Percentiles rank a stretch among this genome's conserved stretches.
Evolutionary conservation across 2,113 vertebrate species (phyloP).

Genomic region (Formicarius rufipectus): DNA sequence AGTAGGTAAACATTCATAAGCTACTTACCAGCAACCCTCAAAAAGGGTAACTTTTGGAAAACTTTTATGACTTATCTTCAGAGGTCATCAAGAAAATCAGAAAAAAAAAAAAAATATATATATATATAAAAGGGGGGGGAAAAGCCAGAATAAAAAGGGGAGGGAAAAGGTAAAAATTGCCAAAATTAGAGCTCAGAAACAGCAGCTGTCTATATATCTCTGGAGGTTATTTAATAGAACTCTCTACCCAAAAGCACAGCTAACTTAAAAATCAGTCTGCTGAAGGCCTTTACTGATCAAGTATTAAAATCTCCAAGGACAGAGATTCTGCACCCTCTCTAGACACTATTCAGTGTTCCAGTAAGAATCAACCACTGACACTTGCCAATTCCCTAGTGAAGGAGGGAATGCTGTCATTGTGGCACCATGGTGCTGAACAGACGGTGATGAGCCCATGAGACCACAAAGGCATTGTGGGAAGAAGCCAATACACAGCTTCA

Average conservation of each 20-base stretch:
- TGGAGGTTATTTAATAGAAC: not conserved
- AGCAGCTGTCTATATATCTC: not conserved
- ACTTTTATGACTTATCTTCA: not conserved
- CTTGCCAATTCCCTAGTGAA: not conserved
- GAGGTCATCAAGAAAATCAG: not conserved
- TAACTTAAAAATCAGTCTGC: not conserved
- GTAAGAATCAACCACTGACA: not conserved
- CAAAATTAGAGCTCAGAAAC: not conserved
- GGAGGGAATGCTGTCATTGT: not conserved
- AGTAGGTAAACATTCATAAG: not conserved
- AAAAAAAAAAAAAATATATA: not conserved
- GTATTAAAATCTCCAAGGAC: not conserved
- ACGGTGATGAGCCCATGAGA: not conserved
- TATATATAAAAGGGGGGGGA: not conserved
- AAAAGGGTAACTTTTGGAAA: not conserved
- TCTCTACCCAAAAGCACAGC: not conserved
- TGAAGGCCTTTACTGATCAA: not conserved
- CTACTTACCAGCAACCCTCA: not conserved
- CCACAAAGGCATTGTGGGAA: not conserved
- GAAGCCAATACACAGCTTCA: not conserved
- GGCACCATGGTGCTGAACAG: not conserved
- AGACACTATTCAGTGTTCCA: not conserved
- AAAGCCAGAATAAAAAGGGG: not conserved
- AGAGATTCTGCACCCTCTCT: not conserved
- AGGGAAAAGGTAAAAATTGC: not conserved